phyloP scores from a whole-genome alignment of 2,113 vertebrate species.

The Merops nubicus region DNA sequence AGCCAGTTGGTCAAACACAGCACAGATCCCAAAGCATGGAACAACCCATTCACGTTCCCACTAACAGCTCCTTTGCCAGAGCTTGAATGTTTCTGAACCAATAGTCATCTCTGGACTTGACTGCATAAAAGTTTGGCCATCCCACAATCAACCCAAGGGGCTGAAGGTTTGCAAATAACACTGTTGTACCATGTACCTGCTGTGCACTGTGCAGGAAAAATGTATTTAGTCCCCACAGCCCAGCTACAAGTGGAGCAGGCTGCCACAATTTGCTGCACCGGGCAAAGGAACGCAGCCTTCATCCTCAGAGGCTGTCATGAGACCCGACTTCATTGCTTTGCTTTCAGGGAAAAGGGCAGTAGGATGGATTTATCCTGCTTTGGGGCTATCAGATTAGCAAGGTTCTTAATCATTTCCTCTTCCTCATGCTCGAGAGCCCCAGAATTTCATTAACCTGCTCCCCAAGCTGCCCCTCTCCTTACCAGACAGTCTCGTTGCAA shows the following conservation, averaged over 20 bases:
- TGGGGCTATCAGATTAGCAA: not conserved
- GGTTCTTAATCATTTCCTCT: not conserved
- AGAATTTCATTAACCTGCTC: not conserved
- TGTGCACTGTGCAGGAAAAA: not conserved
- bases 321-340: not conserved
- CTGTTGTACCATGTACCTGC: not conserved
- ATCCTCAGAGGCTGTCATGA: not conserved
- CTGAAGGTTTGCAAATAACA: not conserved
- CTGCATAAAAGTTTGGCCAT: not conserved
- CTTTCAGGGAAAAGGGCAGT: not conserved
- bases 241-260: not conserved
- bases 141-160: not conserved
- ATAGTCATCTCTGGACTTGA: not conserved
- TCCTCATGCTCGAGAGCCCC: not conserved
- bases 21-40: not conserved
- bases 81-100: not conserved
- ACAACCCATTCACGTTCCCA: accelerated
- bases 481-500: conserved; percentile 97
- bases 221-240: not conserved
- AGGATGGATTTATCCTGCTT: not conserved
- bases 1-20: not conserved
- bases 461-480: conserved; percentile 30
- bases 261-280: not conserved
- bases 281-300: not conserved
- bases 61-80: not conserved